These are phyloP conservation scores for Lottia gigantea DNA, from an alignment of 2,888 invertebrate genomes.

Conservation along the genomic window DNA sequence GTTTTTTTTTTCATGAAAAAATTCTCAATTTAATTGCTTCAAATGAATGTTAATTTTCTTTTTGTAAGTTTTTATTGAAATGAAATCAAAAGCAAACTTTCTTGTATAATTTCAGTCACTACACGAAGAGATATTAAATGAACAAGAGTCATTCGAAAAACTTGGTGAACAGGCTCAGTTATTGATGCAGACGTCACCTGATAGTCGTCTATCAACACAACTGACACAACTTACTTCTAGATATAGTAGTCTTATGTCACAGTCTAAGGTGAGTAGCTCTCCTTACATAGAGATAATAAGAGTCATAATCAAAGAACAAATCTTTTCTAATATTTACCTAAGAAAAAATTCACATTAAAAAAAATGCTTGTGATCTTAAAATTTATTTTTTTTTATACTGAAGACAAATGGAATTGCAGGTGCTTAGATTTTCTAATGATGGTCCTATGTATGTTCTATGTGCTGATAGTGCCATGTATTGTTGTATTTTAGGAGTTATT, in stretches of 20 bases:
- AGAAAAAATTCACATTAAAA: no score
- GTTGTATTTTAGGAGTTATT: conserved; percentile 50
- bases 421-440: no score
- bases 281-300: neutral
- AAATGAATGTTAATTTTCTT: no score
- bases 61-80: no score
- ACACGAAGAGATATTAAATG: conserved; percentile 51
- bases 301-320: no score
- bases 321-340: no score
- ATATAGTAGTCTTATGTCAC: conserved; percentile 55
- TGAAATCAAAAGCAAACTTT: no score
- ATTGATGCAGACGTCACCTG: conserved; percentile 61
- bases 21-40: neutral
- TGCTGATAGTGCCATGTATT: no score
- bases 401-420: no score
- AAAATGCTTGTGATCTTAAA: neutral
- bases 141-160: conserved; percentile 58
- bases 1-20: neutral
- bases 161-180: conserved; percentile 61
- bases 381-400: no score
- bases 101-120: conserved; percentile 36
- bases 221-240: conserved; percentile 61
- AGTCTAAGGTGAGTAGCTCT: conserved; percentile 53
- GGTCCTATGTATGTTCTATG: no score
- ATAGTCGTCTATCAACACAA: conserved; percentile 61